Conservation (phyloP, 1,140 invertebrate species). For the Caerostris extrusa region DNA sequence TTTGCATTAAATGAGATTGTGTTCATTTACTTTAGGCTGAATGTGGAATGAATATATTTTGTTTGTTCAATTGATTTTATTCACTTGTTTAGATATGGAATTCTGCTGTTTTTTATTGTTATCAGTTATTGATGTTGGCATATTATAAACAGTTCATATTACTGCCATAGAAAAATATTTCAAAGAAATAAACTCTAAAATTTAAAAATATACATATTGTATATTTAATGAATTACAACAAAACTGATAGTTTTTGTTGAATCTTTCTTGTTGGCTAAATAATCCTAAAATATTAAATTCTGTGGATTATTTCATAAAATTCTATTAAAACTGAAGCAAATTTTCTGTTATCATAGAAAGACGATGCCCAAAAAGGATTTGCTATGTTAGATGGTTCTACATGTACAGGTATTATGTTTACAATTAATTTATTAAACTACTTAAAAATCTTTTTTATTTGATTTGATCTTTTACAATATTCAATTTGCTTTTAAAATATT, state of each 20-base stretch:
- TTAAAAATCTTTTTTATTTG: background rate
- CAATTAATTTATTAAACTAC: background rate
- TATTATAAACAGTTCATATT: too few relatives aligned
- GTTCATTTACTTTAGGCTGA: background rate
- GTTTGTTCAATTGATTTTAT: background rate
- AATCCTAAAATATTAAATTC: too few relatives aligned
- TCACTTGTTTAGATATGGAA: background rate
- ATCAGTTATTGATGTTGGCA: background rate
- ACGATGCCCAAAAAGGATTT: slow-evolving; percentile 76
- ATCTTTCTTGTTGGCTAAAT: too few relatives aligned
- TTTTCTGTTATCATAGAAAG: slow-evolving; percentile 76
- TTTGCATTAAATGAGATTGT: background rate
- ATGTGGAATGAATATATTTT: background rate
- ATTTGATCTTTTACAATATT: background rate
- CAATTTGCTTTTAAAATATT: background rate
- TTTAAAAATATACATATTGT: too few relatives aligned
- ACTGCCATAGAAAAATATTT: too few relatives aligned
- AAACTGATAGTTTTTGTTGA: too few relatives aligned
- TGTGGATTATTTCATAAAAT: too few relatives aligned
- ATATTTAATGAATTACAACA: too few relatives aligned
- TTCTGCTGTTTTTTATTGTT: background rate
- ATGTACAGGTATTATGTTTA: slow-evolving; percentile 65
- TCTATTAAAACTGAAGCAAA: background rate
- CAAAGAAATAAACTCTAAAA: too few relatives aligned
- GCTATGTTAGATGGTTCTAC: slow-evolving; percentile 79